Conservation (phyloP, 2,888 invertebrate species). For the Fragum sueziense region DNA sequence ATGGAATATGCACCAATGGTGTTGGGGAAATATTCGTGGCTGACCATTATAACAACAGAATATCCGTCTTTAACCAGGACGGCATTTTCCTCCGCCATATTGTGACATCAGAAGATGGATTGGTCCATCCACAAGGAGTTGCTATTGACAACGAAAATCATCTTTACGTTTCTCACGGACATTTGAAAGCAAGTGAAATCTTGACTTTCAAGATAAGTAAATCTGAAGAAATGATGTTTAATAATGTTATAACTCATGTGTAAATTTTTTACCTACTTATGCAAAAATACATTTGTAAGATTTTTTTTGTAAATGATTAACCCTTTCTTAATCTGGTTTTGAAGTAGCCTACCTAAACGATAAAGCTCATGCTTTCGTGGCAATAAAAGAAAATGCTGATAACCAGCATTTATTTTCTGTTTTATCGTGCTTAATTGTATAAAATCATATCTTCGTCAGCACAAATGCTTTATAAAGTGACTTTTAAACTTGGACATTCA, state of each 20-base stretch:
- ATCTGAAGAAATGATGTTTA: not conserved
- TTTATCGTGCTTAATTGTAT: no score
- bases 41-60: slow-evolving; percentile 83
- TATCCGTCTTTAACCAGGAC: slow-evolving; percentile 68
- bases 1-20: slow-evolving; percentile 83
- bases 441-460: no score
- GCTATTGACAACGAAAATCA: slow-evolving; percentile 58
- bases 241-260: not conserved
- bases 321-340: no score
- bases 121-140: slow-evolving; percentile 69
- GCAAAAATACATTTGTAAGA: no score
- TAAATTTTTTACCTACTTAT: no score
- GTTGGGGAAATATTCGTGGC: slow-evolving; percentile 83
- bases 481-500: no score
- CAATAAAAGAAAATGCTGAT: no score
- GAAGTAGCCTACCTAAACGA: no score
- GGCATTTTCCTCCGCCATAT: slow-evolving; percentile 74
- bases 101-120: slow-evolving; percentile 64
- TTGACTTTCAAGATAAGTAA: slow-evolving; percentile 52
- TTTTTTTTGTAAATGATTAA: no score
- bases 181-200: slow-evolving; percentile 67
- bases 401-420: no score
- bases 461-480: no score
- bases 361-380: no score
- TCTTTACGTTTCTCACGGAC: slow-evolving; percentile 67